Evolutionary conservation across 2,113 vertebrate species (phyloP).

Genomic region (Dipodomys stephensi): DNA sequence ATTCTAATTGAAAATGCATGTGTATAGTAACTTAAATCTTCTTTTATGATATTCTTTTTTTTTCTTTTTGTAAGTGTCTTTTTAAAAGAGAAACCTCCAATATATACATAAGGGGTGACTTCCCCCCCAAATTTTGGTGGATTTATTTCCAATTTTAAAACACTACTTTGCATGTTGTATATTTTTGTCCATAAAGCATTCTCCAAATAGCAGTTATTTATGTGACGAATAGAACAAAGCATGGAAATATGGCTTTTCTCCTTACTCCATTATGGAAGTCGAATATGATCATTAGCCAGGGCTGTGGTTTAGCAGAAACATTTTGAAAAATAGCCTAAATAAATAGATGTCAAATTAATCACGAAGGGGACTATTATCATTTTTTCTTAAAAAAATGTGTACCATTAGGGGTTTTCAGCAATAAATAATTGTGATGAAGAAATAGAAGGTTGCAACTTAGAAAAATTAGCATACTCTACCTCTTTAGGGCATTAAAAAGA

Average conservation of each 20-base stretch:
- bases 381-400: constrained; percentile 37
- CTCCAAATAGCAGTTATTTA: constrained; percentile 65
- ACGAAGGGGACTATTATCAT: constrained; percentile 44
- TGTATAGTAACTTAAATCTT: constrained; percentile 44
- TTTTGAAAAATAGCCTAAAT: constrained; percentile 72
- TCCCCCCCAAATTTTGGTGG: background rate
- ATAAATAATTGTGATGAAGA: constrained; percentile 56
- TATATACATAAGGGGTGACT: constrained; percentile 4
- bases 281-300: constrained; percentile 64
- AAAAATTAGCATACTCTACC: background rate
- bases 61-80: background rate
- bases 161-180: constrained; percentile 32
- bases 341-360: constrained; percentile 74
- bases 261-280: constrained; percentile 71
- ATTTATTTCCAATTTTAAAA: constrained; percentile 50
- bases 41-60: constrained; percentile 51
- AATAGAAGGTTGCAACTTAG: constrained; percentile 42
- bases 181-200: constrained; percentile 65
- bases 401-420: constrained; percentile 50
- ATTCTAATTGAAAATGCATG: constrained; percentile 64
- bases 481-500: constrained; percentile 56
- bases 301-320: constrained; percentile 41
- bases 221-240: constrained; percentile 71
- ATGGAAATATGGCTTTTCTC: constrained; percentile 59
- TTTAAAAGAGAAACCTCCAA: constrained; percentile 4